Percentiles rank a stretch among this genome's conserved stretches.
phyloP scores from a whole-genome alignment of 2,113 vertebrate genomes.

The Emydocephalus ijimae region DNA sequence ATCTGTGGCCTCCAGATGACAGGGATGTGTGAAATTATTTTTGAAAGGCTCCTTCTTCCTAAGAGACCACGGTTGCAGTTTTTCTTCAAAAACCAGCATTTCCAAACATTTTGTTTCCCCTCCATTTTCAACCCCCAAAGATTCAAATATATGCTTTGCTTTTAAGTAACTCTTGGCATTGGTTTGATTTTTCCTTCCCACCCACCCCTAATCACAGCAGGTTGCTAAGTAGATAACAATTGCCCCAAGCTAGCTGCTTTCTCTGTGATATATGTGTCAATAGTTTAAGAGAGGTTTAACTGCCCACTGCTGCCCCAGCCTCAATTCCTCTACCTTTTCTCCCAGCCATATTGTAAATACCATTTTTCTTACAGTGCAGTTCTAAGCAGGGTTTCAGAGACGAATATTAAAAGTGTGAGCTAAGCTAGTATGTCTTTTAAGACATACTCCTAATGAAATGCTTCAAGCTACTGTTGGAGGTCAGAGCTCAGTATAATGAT shows the following conservation, averaged over 20 bases:
- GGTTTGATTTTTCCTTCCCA: neutral
- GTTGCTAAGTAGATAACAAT: neutral
- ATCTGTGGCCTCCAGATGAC: conserved; percentile 1
- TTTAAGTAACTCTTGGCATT: neutral
- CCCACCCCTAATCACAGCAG: neutral
- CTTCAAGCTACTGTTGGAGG: neutral
- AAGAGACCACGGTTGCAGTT: neutral
- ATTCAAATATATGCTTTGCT: neutral
- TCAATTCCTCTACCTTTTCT: neutral
- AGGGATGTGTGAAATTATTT: conserved; percentile 17
- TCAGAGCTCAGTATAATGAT: neutral
- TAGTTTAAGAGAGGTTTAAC: neutral
- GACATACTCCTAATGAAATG: neutral
- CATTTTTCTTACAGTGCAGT: neutral
- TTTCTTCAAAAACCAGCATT: neutral
- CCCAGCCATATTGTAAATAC: neutral
- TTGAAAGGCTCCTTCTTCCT: neutral
- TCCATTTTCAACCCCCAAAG: neutral
- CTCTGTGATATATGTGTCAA: neutral
- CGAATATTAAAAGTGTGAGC: neutral
- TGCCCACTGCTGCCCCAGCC: neutral
- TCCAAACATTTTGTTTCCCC: conserved; percentile 12
- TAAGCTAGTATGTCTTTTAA: neutral
- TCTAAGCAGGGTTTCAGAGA: neutral
- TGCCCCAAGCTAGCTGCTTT: neutral